Evolutionary conservation across 2,113 vertebrate genomes (phyloP), one percentile per base, ranked within the genome.

Genomic region (Cairina moschata): DNA sequence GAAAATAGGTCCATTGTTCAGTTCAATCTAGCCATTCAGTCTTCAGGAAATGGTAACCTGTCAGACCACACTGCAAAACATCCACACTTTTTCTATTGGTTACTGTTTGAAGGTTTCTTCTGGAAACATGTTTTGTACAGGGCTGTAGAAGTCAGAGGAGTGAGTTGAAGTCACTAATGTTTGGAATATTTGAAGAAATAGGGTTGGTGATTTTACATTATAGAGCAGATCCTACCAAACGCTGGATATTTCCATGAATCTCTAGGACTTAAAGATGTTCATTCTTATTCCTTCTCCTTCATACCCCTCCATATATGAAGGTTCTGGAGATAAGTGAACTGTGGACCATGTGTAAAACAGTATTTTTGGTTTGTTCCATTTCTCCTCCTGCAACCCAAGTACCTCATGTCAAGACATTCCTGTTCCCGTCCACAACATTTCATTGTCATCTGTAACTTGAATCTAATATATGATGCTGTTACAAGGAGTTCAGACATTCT

Each of bases 281-380:
- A 18, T 29, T 65, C 46, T 62, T 48, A 4, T 55, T 60, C 11
- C 18, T 83, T 1, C 12, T 77, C 40, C 9, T 28, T 59, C 18
- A 50, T 3, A 32, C 11, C 16, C 7, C 31, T 60, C 1, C 0
- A 1, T 21, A 23, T 28, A 68, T 54, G 76, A 52, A 50, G 17
- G 15, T 72, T 63, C 42, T 38, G 11, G 56, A 75, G 9, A 17
- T 4, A 44, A 81, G 5, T 34, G 32, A 31, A 77, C 63, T 12
- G 20, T 26, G 74, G n/a, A 31, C 28, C 6, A 34, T 6, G 3
- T 11, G 44, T 28, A 13, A 2, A n/a, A 12, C 25, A 83, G 9
- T 36, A 56, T 14, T 75, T 90, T 17, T 75, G 12, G 1, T 17
- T 67, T 50, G 55, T 58, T n/a, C 9, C 6, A 2, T 78, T 63